These are phyloP conservation scores for Dasyprocta punctata DNA, from an alignment of 2,113 vertebrate genomes.

Conservation along the genomic window DNA sequence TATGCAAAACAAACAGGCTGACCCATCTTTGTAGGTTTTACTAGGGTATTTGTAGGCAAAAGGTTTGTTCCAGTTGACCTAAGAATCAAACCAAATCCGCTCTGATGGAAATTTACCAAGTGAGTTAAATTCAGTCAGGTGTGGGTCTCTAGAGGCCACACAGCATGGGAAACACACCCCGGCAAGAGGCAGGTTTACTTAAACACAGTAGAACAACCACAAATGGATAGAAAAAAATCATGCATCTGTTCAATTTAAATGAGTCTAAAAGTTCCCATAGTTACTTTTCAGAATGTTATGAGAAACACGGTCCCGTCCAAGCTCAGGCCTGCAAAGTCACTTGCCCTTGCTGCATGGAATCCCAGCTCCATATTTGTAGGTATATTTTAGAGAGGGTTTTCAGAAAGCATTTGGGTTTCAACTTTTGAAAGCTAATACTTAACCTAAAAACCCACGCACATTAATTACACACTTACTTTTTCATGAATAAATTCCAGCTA, in stretches of 20 bases:
- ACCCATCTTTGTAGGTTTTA: background rate
- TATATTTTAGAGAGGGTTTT: slow-evolving; percentile 5
- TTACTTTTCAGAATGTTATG: slow-evolving; percentile 63
- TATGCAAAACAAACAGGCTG: slow-evolving; percentile 39
- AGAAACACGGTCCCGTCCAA: slow-evolving; percentile 58
- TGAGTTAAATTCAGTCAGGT: slow-evolving; percentile 6
- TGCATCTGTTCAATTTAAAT: slow-evolving; percentile 30
- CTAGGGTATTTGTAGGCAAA: slow-evolving; percentile 12
- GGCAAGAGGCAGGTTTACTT: background rate
- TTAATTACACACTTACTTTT: slow-evolving; percentile 12
- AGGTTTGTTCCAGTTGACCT: slow-evolving; percentile 10
- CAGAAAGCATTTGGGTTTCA: slow-evolving; percentile 29
- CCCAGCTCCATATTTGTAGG: background rate
- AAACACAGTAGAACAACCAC: background rate
- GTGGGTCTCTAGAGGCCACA: background rate
- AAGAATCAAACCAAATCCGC: slow-evolving; percentile 56
- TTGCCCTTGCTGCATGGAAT: background rate
- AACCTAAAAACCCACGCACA: background rate
- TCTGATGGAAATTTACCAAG: background rate
- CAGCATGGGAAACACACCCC: slow-evolving; percentile 33
- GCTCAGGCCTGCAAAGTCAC: slow-evolving; percentile 32
- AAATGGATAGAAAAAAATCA: background rate
- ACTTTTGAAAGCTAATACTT: slow-evolving; percentile 5
- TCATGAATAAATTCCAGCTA: slow-evolving; percentile 32
- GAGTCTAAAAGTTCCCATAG: slow-evolving; percentile 55